A percentile compares a stretch with the other conserved stretches of the same genome.
phyloP scores from a whole-genome alignment of 92 coral and sea anemone genomes.

The Chrysogorgia sp. region DNA sequence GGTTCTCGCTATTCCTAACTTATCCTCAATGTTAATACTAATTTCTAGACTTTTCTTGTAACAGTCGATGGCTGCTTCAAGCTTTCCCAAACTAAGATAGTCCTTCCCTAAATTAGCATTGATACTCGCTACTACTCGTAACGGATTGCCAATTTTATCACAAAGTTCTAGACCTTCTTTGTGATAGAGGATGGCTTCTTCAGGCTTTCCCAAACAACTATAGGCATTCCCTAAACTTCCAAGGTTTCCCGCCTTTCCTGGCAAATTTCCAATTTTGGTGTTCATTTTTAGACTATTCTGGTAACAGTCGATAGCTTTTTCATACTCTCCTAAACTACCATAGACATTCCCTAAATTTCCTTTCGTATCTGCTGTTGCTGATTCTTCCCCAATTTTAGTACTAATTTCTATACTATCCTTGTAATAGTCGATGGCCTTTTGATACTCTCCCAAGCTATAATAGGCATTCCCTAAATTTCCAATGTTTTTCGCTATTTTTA shows the following conservation, averaged over 20 bases:
- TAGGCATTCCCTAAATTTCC: constrained; percentile 42
- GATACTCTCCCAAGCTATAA: background rate
- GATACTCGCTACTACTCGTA: constrained; percentile 6
- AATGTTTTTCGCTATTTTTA: constrained; percentile 1
- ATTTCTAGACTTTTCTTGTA: too few relatives aligned
- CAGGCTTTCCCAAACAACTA: background rate
- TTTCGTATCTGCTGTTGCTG: background rate
- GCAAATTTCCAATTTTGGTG: background rate
- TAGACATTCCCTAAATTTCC: background rate
- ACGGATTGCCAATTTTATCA: background rate
- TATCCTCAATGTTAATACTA: background rate
- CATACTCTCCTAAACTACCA: constrained; percentile 17
- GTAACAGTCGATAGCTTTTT: constrained; percentile 10
- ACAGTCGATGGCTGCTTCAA: constrained; percentile 8
- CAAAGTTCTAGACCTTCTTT: background rate
- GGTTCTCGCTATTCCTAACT: background rate
- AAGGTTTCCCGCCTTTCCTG: background rate
- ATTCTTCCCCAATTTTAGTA: background rate
- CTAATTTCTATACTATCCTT: background rate
- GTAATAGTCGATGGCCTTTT: background rate
- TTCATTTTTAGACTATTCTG: constrained; percentile 7
- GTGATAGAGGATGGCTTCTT: constrained; percentile 6
- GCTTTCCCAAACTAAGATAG: background rate
- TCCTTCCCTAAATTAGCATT: constrained; percentile 20
- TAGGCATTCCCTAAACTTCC: constrained; percentile 4